Evolutionary conservation across 2,113 vertebrate species (phyloP).

Genomic region (Spizaetus ornatus): DNA sequence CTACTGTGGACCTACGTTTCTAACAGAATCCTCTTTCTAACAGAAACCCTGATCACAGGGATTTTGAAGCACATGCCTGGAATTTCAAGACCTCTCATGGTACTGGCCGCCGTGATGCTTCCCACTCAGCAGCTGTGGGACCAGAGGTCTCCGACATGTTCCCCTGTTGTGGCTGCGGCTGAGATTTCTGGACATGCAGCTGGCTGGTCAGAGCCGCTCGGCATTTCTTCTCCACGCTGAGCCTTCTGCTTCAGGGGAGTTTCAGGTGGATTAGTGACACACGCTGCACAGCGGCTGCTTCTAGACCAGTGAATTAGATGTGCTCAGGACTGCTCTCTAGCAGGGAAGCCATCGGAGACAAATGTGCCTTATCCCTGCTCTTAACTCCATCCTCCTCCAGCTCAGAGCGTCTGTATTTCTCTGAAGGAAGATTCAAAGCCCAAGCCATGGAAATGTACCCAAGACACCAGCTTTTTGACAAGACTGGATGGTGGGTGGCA

Average conservation of each 20-base stretch:
- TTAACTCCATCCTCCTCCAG: neutral
- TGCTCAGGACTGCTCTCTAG: neutral
- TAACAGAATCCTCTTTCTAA: neutral
- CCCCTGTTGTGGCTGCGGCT: neutral
- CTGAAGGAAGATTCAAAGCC: neutral
- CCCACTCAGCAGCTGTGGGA: rapidly evolving
- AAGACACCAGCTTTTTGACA: neutral
- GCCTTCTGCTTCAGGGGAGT: neutral
- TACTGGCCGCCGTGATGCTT: neutral
- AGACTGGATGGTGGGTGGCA: neutral
- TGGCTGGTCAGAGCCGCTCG: neutral
- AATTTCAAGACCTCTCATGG: neutral
- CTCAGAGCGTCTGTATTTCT: neutral
- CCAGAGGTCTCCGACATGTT: neutral
- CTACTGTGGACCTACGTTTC: neutral
- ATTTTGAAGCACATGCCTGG: neutral
- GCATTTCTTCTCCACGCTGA: neutral
- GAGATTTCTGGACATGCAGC: neutral
- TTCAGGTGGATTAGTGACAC: neutral
- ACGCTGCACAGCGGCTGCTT: neutral
- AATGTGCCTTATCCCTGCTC: neutral
- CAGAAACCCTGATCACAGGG: neutral
- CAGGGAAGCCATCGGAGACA: rapidly evolving
- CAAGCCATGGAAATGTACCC: neutral
- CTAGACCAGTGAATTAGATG: neutral